Evolutionary conservation across 2,888 invertebrate species (phyloP).

Genomic region (Syrista parreyssii): DNA sequence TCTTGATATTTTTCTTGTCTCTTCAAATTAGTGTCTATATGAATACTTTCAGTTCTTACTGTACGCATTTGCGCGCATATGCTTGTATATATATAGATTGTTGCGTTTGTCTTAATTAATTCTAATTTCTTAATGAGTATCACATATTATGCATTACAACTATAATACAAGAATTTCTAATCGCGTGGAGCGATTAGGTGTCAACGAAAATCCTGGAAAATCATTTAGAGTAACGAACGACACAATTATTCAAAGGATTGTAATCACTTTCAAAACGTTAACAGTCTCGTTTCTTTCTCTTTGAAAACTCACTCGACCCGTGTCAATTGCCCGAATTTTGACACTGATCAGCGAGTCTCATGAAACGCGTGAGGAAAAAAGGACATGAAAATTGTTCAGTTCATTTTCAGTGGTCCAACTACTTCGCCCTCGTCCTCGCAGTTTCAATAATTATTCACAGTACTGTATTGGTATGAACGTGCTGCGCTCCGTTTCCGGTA

Average conservation of each 20-base stretch:
- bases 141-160: background rate
- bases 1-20: too few relatives aligned
- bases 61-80: background rate
- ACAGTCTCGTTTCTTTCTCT: background rate
- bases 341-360: background rate
- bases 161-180: background rate
- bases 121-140: background rate
- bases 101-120: background rate
- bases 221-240: background rate
- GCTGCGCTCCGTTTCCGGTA: constrained; percentile 14
- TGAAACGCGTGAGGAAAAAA: background rate
- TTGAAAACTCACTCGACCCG: background rate
- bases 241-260: background rate
- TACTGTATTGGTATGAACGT: constrained; percentile 22
- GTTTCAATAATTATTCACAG: constrained; percentile 17
- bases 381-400: background rate
- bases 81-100: background rate
- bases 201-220: too few relatives aligned
- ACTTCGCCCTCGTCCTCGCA: background rate
- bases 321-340: background rate
- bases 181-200: background rate
- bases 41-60: too few relatives aligned
- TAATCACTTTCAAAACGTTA: background rate
- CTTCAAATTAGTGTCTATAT: too few relatives aligned
- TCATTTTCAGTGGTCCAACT: background rate